Conservation (phyloP, 2,113 vertebrate species). For the Sapayoa aenigma region DNA sequence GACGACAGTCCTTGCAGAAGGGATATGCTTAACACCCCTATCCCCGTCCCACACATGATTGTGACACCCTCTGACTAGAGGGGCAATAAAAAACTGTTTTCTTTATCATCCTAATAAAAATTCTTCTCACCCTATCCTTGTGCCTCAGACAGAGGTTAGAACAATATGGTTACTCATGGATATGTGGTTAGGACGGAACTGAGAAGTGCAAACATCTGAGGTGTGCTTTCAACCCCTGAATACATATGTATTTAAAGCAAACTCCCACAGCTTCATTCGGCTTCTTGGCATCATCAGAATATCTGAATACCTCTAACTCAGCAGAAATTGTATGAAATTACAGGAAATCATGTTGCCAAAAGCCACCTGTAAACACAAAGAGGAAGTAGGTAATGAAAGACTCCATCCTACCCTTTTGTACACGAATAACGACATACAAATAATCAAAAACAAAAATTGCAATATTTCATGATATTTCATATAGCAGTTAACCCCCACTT, state of each 20-base stretch:
- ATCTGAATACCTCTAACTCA: not conserved
- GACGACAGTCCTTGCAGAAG: not conserved
- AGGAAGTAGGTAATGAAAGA: not conserved
- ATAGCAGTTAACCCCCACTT: not conserved
- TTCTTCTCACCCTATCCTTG: not conserved
- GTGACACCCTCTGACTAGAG: not conserved
- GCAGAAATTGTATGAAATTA: not conserved
- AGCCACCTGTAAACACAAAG: not conserved
- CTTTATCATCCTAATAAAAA: not conserved
- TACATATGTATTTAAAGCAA: not conserved
- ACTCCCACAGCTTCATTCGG: not conserved
- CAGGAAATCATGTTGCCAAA: not conserved
- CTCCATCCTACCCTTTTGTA: not conserved
- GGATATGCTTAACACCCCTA: not conserved
- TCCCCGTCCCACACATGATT: fast-evolving
- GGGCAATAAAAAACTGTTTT: not conserved
- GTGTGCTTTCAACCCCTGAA: not conserved
- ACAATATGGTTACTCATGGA: not conserved
- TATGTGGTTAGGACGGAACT: not conserved
- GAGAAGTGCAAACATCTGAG: not conserved
- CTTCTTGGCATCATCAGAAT: not conserved
- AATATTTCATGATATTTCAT: not conserved
- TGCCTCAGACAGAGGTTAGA: not conserved
- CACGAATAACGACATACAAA: not conserved
- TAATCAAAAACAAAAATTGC: not conserved